Percentiles rank a stretch among this genome's conserved stretches.
Evolutionary conservation across 2,888 invertebrate genomes (phyloP).

Genomic region (Euspilapteryx auroguttella): DNA sequence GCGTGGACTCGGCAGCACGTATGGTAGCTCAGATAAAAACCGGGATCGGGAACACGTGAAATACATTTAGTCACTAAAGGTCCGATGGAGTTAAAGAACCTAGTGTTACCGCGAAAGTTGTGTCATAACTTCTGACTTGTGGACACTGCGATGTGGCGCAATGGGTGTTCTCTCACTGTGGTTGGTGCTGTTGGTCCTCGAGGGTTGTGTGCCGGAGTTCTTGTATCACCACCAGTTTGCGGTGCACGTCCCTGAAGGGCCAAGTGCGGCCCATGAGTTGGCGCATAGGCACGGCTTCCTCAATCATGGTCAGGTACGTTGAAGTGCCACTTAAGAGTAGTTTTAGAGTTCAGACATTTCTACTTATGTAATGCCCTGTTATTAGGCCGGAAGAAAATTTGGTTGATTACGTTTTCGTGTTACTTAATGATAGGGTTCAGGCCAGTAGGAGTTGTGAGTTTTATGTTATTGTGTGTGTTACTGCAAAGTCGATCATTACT

Average conservation of each 20-base stretch:
- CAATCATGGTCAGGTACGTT: slow-evolving; percentile 50
- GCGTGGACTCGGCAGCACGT: background rate
- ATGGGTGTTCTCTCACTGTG: slow-evolving; percentile 36
- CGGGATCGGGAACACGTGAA: too few relatives aligned
- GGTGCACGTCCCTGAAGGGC: slow-evolving; percentile 35
- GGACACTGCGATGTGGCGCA: slow-evolving; percentile 44
- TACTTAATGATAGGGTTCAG: too few relatives aligned
- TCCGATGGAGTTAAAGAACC: background rate
- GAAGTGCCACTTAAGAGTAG: too few relatives aligned
- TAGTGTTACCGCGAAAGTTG: background rate
- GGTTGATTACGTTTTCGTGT: too few relatives aligned
- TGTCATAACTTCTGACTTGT: slow-evolving; percentile 17
- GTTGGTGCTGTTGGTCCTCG: slow-evolving; percentile 38
- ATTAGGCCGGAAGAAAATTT: too few relatives aligned
- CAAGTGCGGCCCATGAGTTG: slow-evolving; percentile 28
- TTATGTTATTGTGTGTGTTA: too few relatives aligned
- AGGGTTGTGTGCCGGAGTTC: slow-evolving; percentile 33
- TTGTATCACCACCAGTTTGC: slow-evolving; percentile 48
- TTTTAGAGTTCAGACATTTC: too few relatives aligned
- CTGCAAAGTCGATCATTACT: too few relatives aligned
- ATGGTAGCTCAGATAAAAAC: too few relatives aligned
- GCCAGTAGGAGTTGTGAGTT: too few relatives aligned
- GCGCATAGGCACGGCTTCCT: slow-evolving; percentile 49
- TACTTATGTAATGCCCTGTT: too few relatives aligned
- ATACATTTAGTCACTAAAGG: background rate